Evolutionary conservation across 2,113 vertebrate genomes (phyloP).

Genomic region (Strix aluco): DNA sequence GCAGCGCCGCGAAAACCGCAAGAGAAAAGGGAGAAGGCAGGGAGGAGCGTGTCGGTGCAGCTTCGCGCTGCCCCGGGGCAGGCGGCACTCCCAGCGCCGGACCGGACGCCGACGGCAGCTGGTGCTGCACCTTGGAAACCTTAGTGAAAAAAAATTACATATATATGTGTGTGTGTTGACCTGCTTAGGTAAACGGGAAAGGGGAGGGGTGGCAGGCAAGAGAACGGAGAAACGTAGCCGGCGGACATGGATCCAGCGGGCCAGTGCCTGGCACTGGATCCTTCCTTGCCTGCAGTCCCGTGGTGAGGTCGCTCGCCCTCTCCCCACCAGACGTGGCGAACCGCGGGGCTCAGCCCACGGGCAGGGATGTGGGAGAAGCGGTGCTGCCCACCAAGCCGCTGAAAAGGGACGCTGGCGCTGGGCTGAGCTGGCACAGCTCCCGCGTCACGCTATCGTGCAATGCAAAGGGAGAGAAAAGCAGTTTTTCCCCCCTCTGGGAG

Average conservation of each 20-base stretch:
- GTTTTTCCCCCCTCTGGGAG: accelerated
- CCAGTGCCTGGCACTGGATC: background rate
- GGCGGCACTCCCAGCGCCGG: background rate
- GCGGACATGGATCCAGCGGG: slow-evolving; percentile 45
- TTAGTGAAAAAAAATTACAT: background rate
- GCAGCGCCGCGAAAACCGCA: background rate
- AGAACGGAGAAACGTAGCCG: slow-evolving; percentile 39
- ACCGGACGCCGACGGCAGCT: background rate
- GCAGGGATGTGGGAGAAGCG: background rate
- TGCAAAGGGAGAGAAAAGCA: accelerated
- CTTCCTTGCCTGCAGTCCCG: background rate
- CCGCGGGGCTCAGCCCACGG: background rate
- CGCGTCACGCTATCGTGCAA: accelerated
- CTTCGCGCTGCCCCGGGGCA: background rate
- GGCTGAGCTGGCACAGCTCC: background rate
- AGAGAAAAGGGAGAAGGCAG: background rate
- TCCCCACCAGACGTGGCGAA: background rate
- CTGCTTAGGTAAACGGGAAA: slow-evolving; percentile 20
- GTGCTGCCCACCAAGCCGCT: background rate
- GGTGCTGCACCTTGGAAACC: background rate
- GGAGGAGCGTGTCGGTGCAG: background rate
- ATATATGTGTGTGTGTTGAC: background rate
- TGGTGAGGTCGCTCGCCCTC: background rate
- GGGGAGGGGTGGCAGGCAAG: background rate
- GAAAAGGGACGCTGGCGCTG: background rate